Base-by-base conservation (phyloP, 1,140 invertebrate genomes). In the Bombus sibiricus region DNA sequence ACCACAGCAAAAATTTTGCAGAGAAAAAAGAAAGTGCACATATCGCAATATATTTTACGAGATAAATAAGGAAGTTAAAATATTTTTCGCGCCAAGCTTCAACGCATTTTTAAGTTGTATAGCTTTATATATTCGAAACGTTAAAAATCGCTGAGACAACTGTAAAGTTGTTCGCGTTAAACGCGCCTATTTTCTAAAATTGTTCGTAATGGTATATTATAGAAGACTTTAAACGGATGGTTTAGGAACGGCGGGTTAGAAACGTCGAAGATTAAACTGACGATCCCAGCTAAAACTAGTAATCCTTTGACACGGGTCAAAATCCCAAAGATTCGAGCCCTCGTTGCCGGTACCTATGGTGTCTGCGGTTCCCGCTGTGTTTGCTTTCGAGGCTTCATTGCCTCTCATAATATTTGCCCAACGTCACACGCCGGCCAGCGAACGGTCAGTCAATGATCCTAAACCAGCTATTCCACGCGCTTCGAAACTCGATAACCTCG, bases 391-490 rank as follows among this genome's bases (percentile, higher is more conserved):
- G 93, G 93, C 93, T 95, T 94, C 93, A 94, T 95, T 95, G 94
- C 92, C 93, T 95, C 92, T 94, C 92, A 94, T 90, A 95, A 94
- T 95, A 95, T 95, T 94, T 95, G 91, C 86, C 81, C 91, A 94
- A 93, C 93, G 92, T 94, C 93, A 93, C 90, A 89, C 84, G 78
- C 69, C 88, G 87, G 22, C 89, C 81, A 71, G 77, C 81, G 59
- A 90, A 89, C 91, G 90, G 87, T 91, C 91, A 92, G 86, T 89
- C 87, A 71, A 89, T 92, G 90, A 90, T 90, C 90, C 89, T 86
- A 81, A 86, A 85, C 86, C 81, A 74, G 66, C 84, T 82, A 88
- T 89, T 89, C 83, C 80, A 34, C 66, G 37, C 66, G 59, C 25
- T 53, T 47, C 71, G 53, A 53, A 69, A 59, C 41, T 74, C 71